Evolutionary conservation across 2,797 vertebrate species (phyloP).

Genomic region (Rhodeus uyekii): DNA sequence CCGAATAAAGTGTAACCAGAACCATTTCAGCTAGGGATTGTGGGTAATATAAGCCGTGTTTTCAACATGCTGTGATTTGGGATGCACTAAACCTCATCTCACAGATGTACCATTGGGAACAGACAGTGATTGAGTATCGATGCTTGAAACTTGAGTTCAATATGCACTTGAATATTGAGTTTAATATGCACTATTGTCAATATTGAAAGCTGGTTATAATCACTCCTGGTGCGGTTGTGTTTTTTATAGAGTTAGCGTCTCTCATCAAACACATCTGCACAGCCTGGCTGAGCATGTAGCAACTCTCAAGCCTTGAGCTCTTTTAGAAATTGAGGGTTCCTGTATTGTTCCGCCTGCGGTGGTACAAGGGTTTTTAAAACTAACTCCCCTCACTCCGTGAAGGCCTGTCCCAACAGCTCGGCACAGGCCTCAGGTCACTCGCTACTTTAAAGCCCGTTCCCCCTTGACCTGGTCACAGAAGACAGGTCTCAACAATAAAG

Average conservation of each 20-base stretch:
- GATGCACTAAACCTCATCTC: background rate
- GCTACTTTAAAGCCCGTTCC: background rate
- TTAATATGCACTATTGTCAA: too few relatives aligned
- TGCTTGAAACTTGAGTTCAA: too few relatives aligned
- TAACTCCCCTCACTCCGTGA: constrained; percentile 45
- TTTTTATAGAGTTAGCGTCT: background rate
- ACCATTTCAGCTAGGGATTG: background rate
- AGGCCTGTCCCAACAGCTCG: constrained; percentile 37
- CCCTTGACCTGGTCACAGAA: constrained; percentile 6
- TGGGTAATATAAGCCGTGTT: background rate
- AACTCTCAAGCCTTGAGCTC: constrained; percentile 26
- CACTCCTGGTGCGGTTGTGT: background rate
- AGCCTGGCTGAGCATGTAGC: background rate
- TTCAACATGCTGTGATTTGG: background rate
- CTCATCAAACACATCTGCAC: constrained; percentile 3
- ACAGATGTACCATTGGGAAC: background rate
- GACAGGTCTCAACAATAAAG: background rate
- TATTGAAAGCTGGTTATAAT: constrained; percentile 18
- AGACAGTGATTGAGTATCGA: too few relatives aligned
- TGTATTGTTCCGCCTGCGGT: constrained; percentile 59
- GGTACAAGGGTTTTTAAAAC: constrained; percentile 59
- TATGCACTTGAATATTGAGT: too few relatives aligned
- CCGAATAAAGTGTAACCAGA: background rate
- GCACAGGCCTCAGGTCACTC: background rate
- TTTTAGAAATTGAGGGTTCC: constrained; percentile 35